Base-by-base conservation (phyloP, 1,140 invertebrate genomes). In the Wiebesia pumilae region DNA sequence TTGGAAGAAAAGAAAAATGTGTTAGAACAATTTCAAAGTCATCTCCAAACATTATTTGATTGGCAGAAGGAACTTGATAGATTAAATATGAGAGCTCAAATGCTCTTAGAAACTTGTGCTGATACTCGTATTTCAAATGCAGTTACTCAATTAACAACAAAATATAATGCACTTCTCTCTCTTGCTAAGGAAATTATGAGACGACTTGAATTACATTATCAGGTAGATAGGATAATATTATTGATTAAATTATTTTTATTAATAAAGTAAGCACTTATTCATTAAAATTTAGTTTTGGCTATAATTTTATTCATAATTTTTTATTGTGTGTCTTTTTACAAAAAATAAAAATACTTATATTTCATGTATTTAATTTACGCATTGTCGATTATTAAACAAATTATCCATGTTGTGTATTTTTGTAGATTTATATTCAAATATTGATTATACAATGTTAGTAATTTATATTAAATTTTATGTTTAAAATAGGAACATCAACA, bases 121-220 rank as follows among this genome's bases (percentile, higher is more conserved):
- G 98, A 99, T 91, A 98, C 98, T 0, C 95, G 98, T 88, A 96
- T 99, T 62, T 98, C 98, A 21, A 99, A 98, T 94, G 97, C 97
- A 19, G 97, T 99, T 54, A 98, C 98, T 54, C 97, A 99, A 91
- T 93, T 99, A 27, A 98, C 98, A 0, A 98, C 98, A 1, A 98
- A 98, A 92, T 99, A 99, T 90, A 98, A 98, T 92, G 96, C 97
- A 0, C 93, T 99, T n/a, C 92, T 98, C 35, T 98, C 97, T 0
- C 91, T 98, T 30, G 97, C 98, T 21, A 99, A 99, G 94, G 98
- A 98, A 94, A 96, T 98, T 24, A 98, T 98, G 97, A 95, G 97
- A 89, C 95, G 97, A 54, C 94, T 98, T 40, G 98, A 98, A 93
- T 94, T 98, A 67, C 97, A 98, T 91, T 98, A 98, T 93, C 97